Evolutionary conservation across 2,888 invertebrate genomes (phyloP), one percentile per base, ranked within the genome.

Genomic region (Pardosa pseudoannulata): DNA sequence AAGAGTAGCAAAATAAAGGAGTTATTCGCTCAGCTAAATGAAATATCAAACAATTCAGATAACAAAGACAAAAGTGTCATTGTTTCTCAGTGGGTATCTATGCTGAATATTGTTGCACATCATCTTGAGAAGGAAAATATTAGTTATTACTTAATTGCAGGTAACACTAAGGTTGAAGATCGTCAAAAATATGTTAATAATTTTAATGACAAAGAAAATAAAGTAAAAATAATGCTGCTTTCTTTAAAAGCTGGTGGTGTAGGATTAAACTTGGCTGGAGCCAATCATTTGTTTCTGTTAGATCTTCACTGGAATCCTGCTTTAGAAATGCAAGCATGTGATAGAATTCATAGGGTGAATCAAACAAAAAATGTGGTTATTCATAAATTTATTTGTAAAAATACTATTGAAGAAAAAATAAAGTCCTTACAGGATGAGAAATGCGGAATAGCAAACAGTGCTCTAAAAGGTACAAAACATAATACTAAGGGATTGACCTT

Each of bases 281-380:
- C 95, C 0, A 98, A 96, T 93, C 97, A 98, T 91, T 93, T 99
- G 68, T 93, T 98, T 36, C 92, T 99, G 39, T 92, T 97, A 28
- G 98, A 99, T 92, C 94, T 97, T 75, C 98, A 98, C 92, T 99
- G 98, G 97, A 99, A 98, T 93, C 98, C 98, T 0, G 98, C 98
- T 90, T 92, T 98, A 67, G 98, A 99, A 92, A 94, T 95, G 64
- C 98, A 98, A 92, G 98, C 98, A 0, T 96, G 96, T 92, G 98
- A 98, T 92, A 93, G 98, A 87, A 95, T 98, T 88, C 97, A 98
- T 92, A 90, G 98, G 87, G 95, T 98, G 88, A 98, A 98, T 0
- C 98, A 98, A 91, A 94, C 92, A 70, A 96, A 95, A 90, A 92
- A 94, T 89, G 97, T 98, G 0, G 93, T 94, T 89, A 94, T 98